A percentile compares a stretch with the other conserved stretches of the same genome.
Evolutionary conservation across 92 coral and sea anemone species (phyloP).

Genomic region (Phenganax subtilis): DNA sequence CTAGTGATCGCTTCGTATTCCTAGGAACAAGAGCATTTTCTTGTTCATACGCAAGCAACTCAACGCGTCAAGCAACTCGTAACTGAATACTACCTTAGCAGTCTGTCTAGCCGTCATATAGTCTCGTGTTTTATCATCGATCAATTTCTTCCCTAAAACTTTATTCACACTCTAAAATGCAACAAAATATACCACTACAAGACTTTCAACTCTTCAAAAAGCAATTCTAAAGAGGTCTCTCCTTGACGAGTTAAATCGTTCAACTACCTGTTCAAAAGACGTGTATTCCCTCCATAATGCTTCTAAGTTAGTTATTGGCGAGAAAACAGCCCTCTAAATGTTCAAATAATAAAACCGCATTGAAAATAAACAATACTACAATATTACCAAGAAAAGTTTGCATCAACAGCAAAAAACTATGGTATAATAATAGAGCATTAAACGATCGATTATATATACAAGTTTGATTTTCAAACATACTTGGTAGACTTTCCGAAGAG

Average conservation of each 20-base stretch:
- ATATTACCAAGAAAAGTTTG: not conserved
- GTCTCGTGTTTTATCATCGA: constrained; percentile 92
- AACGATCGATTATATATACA: not conserved
- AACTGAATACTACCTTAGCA: constrained; percentile 58
- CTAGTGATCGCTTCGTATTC: constrained; percentile 94
- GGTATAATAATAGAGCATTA: too few relatives aligned
- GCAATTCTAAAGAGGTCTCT: not conserved
- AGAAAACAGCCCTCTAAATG: constrained; percentile 76
- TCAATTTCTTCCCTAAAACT: constrained; percentile 76
- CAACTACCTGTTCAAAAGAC: constrained; percentile 81
- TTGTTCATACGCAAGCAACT: not conserved
- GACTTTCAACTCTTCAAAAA: not conserved
- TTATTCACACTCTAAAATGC: constrained; percentile 77
- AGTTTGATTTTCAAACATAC: constrained; percentile 30
- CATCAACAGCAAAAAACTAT: not conserved
- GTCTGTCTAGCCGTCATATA: constrained; percentile 97
- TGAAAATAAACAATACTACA: not conserved
- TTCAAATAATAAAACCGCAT: not conserved
- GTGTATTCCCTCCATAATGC: constrained; percentile 98
- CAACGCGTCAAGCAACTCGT: not conserved
- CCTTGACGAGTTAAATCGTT: not conserved
- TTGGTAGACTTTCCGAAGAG: constrained; percentile 82
- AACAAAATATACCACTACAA: not conserved
- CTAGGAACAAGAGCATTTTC: constrained; percentile 37
- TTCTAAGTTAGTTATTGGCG: constrained; percentile 82